A percentile compares a stretch with the other conserved stretches of the same genome.
Conservation (phyloP, 2,113 vertebrate species). For the Triplophysa tibetana region DNA sequence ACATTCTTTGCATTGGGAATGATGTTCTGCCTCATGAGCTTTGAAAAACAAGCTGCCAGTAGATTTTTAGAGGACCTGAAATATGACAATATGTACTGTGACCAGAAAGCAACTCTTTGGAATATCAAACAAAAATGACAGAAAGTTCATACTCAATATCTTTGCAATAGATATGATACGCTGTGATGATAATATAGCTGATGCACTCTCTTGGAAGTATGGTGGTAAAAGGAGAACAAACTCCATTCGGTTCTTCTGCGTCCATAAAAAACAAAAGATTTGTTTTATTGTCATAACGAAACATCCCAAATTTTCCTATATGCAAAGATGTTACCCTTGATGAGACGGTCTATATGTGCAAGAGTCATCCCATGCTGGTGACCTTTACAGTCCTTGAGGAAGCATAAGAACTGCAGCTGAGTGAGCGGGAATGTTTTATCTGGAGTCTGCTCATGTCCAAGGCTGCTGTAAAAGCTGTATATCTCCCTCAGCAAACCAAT, state of each 20-base stretch:
- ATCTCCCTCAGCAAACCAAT: constrained; percentile 74
- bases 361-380: constrained; percentile 77
- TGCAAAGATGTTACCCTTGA: constrained; percentile 66
- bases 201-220: constrained; percentile 80
- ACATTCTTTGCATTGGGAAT: constrained; percentile 76
- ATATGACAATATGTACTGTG: constrained; percentile 42
- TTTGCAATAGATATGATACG: constrained; percentile 79
- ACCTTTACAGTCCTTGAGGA: constrained; percentile 87
- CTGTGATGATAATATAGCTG: constrained; percentile 76
- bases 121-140: neutral
- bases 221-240: constrained; percentile 75
- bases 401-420: constrained; percentile 85
- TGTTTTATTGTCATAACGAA: neutral
- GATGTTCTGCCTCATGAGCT: constrained; percentile 80
- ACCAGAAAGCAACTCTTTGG: neutral
- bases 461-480: constrained; percentile 85
- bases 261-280: constrained; percentile 50
- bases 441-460: constrained; percentile 70
- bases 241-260: constrained; percentile 60
- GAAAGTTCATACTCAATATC: constrained; percentile 74
- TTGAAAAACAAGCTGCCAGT: constrained; percentile 79
- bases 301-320: neutral
- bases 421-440: constrained; percentile 79
- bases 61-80: constrained; percentile 70
- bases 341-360: constrained; percentile 74